Percentiles rank a stretch among this genome's conserved stretches.
Conservation (phyloP, 2,113 vertebrate genomes). For the Malaclemys terrapin region DNA sequence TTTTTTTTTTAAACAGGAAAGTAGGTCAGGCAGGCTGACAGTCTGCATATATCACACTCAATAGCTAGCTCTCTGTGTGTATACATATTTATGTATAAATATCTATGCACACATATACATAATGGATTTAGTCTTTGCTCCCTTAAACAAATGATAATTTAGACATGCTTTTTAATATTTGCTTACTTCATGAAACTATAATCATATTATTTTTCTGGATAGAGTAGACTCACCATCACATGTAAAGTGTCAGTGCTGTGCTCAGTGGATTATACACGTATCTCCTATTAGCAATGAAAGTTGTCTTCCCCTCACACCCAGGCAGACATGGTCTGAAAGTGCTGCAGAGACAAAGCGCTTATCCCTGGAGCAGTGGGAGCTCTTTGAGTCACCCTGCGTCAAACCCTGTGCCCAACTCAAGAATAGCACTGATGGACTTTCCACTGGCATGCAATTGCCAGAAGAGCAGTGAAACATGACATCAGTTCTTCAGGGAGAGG, state of each 20-base stretch:
- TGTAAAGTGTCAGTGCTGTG: not conserved
- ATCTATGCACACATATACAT: not conserved
- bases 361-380: not conserved
- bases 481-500: not conserved
- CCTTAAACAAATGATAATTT: not conserved
- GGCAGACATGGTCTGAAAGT: not conserved
- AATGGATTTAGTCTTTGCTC: not conserved
- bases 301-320: not conserved
- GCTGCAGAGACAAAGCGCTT: not conserved
- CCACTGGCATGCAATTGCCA: not conserved
- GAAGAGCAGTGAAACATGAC: not conserved
- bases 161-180: not conserved
- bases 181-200: not conserved
- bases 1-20: slow-evolving; percentile 25
- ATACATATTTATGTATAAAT: not conserved
- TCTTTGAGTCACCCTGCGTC: not conserved
- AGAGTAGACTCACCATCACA: not conserved
- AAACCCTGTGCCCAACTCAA: not conserved
- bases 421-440: not conserved
- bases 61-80: not conserved
- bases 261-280: not conserved
- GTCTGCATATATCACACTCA: not conserved
- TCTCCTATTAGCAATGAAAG: not conserved
- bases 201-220: not conserved
- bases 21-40: not conserved